A percentile compares a stretch with the other conserved stretches of the same genome.
These are phyloP conservation scores for Orestias chungarensis DNA, from an alignment of 2,797 vertebrate species.

Conservation along the genomic window DNA sequence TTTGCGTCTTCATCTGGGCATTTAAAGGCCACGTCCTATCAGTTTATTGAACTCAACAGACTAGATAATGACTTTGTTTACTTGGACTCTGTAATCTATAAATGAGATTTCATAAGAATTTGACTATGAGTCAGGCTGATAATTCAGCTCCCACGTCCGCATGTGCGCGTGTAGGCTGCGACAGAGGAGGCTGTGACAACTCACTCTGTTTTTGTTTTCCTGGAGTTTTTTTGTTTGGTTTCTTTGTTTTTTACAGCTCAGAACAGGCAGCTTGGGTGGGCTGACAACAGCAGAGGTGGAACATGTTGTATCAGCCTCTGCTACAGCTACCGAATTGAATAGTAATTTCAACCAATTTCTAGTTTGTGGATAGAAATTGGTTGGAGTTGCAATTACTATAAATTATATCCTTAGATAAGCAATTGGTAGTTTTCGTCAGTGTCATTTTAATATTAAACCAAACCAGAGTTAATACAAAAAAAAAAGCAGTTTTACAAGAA, in stretches of 20 bases:
- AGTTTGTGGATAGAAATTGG: neutral
- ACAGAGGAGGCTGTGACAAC: conserved; percentile 61
- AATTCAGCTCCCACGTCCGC: conserved; percentile 66
- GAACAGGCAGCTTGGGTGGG: conserved; percentile 62
- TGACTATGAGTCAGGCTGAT: conserved; percentile 63
- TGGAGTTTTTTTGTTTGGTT: conserved; percentile 25
- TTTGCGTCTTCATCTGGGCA: neutral
- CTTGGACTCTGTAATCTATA: conserved; percentile 17
- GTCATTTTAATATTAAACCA: neutral
- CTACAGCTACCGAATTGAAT: conserved; percentile 43
- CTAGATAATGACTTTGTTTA: conserved; percentile 38
- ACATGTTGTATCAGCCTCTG: conserved; percentile 45
- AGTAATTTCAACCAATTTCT: conserved; percentile 49
- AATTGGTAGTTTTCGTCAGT: neutral
- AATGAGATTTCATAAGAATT: conserved; percentile 54
- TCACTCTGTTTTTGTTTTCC: conserved; percentile 42
- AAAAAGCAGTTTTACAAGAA: neutral
- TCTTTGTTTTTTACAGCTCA: conserved; percentile 20
- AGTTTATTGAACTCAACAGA: conserved; percentile 19
- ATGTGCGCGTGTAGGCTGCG: conserved; percentile 57
- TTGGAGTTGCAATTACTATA: neutral
- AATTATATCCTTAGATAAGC: neutral
- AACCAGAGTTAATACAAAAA: neutral
- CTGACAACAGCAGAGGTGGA: conserved; percentile 49
- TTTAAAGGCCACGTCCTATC: conserved; percentile 9